A percentile compares a stretch with the other conserved stretches of the same genome.
Evolutionary conservation across 30 jellyfish, hydroid and myxozoan species (phyloP).

Genomic region (Sanderia malayensis): DNA sequence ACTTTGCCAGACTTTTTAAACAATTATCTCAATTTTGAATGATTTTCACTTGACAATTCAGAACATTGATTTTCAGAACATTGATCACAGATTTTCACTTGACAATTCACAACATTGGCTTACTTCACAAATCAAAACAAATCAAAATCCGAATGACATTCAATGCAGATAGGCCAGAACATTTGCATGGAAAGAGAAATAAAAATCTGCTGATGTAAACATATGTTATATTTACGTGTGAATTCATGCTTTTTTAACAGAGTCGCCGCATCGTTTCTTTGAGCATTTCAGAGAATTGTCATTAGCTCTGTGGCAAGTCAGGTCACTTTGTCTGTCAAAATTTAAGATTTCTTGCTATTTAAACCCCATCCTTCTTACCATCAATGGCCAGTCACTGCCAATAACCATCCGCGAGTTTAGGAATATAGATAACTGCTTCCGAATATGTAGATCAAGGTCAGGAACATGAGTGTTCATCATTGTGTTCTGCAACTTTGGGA

Average conservation of each 20-base stretch:
- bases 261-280: constrained; percentile 32
- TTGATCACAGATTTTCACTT: no score
- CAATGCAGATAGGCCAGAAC: no score
- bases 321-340: constrained; percentile 41
- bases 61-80: no score
- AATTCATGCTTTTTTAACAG: constrained; percentile 38
- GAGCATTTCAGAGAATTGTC: not conserved
- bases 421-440: constrained; percentile 28
- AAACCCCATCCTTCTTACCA: constrained; percentile 61
- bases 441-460: constrained; percentile 43
- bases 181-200: no score
- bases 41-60: no score
- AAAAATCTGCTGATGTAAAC: no score
- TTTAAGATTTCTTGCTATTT: constrained; percentile 16
- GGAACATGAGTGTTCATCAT: constrained; percentile 13
- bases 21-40: no score
- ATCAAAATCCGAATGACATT: no score
- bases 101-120: no score
- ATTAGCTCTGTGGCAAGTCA: constrained; percentile 42
- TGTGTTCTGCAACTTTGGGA: no score
- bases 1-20: no score
- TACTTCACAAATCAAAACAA: no score
- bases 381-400: constrained; percentile 56
- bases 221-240: constrained; percentile 14
- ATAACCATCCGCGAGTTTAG: constrained; percentile 54